Evolutionary conservation across 2,113 vertebrate genomes (phyloP), one percentile per base, ranked within the genome.

Genomic region (Semnopithecus entellus): DNA sequence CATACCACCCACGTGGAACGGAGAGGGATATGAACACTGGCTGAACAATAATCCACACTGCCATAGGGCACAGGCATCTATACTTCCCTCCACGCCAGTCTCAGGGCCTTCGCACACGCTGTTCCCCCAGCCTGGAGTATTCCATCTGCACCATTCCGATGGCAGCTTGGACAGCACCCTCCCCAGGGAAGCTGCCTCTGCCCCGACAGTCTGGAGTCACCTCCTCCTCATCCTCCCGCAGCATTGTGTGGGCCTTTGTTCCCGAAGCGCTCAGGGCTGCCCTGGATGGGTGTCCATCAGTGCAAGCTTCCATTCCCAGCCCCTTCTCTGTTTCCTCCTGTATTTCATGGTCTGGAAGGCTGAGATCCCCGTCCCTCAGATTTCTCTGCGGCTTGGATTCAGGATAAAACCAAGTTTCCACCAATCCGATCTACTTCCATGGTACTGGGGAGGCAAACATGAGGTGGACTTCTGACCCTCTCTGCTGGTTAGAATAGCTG

Each of bases 371-470:
- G 12, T 16, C 20, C 40, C 5, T 16, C 43, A 92, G 55, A 50
- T 32, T 35, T n/a, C 57, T 70, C 55, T 55, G 22, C 7, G 17
- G 17, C 48, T 27, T 6, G 18, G 48, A 70, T 18, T 50, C 27
- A 38, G 48, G 32, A 40, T 61, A 35, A 30, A n/a, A 35, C 17
- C 1, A 66, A 9, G 50, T n/a, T 52, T 59, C 85, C 30, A 20
- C 32, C 14, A 23, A 0, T 1, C 11, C 9, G 0, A 1, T 43
- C 8, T 6, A 11, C 50, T 57, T 25, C 3, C 4, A 22, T 7
- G 14, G 40, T 25, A 6, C 7, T 27, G 10, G 4, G 45, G 82
- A 72, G 79, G 52, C 1, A 0, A 20, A 14, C 27, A 4, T 0
- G 32, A n/a, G 79, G 55, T 8, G 35, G 64, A 16, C 1, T 25